Evolutionary conservation across 2,888 invertebrate genomes (phyloP), one percentile per base, ranked within the genome.

Genomic region (Galeopsomyia nigrocyanea): DNA sequence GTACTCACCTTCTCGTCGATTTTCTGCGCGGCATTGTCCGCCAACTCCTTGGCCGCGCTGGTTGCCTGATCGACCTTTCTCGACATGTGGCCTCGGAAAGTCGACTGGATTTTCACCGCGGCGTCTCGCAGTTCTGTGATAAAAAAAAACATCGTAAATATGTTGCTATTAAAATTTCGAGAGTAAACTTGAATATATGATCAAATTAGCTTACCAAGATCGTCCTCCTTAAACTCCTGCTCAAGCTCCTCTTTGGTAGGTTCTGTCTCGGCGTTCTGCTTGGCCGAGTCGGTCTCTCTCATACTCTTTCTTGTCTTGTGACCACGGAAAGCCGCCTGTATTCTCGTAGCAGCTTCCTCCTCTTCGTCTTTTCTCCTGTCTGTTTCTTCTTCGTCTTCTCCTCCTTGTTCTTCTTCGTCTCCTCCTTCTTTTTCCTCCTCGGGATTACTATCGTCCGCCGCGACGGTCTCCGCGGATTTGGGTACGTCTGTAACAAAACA

Each of bases 91-190:
- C 95, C 95, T 78, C 95, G 90, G 90, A 96, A 96, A 19, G 95
- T 94, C 9, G 96, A 95, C 87, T 96, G 96, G 85, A 96, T 96
- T 89, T 95, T 96, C 64, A 94, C 93, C 49, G 96, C 96, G 5
- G 95, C 95, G 86, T 91, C 88, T 86, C 93, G 93, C 78, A 95
- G 88, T 81, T 95, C 95, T 95, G 90, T 6, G 73, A 77, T 7
- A 3, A 55, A 26, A 26, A 2, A 39, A 39, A 39, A 39, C 39
- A 39, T 10, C 7, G 2, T 13, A 13, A 39, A 3, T 39, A 7
- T 39, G 13, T n/a, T 26, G 26, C 26, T 57, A 46, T 16, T 21
- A 67, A 13, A 46, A 16, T 58, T 58, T n/a, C 46, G 22, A 68
- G 14, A 26, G 16, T 10, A 26, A 68, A 53, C 13, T 39, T 50